Evolutionary conservation across 53 echinoderm and acorn worm genomes (phyloP).

Genomic region (Hippasteria phrygiana): DNA sequence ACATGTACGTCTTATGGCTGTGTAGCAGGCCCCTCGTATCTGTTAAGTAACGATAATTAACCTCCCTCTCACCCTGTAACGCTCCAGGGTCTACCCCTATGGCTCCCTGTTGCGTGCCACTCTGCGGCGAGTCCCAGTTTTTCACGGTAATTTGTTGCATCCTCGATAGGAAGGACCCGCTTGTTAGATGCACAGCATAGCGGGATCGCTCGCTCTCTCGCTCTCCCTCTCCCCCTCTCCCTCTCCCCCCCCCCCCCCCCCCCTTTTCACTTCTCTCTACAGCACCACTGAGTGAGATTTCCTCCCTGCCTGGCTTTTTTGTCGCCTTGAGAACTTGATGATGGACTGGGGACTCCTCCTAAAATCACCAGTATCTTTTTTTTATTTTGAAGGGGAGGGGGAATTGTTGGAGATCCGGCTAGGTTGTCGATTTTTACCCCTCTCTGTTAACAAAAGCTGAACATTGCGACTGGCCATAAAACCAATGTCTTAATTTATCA

Average conservation of each 20-base stretch:
- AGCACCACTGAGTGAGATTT: slow-evolving; percentile 54
- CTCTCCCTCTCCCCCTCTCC: background rate
- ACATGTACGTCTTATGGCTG: background rate
- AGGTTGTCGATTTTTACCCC: too few relatives aligned
- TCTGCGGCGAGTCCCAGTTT: slow-evolving; percentile 46
- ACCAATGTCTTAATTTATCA: too few relatives aligned
- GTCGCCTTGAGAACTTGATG: slow-evolving; percentile 54
- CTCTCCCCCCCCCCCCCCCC: background rate
- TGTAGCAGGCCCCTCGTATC: background rate
- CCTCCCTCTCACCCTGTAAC: background rate
- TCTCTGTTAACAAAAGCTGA: too few relatives aligned
- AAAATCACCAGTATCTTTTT: background rate
- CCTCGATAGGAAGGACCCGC: slow-evolving; percentile 41
- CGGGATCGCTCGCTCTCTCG: background rate
- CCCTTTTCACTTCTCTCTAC: slow-evolving; percentile 4
- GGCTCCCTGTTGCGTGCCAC: slow-evolving; percentile 50
- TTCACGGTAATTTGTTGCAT: slow-evolving; percentile 51
- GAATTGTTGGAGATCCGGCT: background rate
- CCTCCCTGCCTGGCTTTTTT: slow-evolving; percentile 29
- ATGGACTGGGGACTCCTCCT: slow-evolving; percentile 22
- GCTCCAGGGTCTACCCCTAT: background rate
- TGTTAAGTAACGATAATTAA: slow-evolving; percentile 40
- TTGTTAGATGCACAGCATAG: slow-evolving; percentile 34
- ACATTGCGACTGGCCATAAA: too few relatives aligned
- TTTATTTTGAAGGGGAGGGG: background rate